phyloP scores from a whole-genome alignment of 1,140 invertebrate genomes.

The Sesamia nonagrioides region DNA sequence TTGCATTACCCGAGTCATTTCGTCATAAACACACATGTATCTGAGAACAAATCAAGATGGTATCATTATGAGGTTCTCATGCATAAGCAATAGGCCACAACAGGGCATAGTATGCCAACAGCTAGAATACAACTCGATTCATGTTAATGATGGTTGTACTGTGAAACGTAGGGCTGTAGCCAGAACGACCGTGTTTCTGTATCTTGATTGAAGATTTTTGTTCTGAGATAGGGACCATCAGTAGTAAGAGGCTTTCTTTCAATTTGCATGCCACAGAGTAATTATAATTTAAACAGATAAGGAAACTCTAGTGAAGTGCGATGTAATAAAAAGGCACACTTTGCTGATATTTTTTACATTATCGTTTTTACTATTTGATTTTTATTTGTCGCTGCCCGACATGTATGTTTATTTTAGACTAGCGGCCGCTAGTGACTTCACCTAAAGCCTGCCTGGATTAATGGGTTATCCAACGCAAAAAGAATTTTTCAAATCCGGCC shows the following conservation, averaged over 20 bases:
- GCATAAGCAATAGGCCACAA: slow-evolving; percentile 1
- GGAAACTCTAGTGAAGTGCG: too few relatives aligned
- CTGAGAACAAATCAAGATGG: slow-evolving; percentile 15
- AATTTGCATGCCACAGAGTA: too few relatives aligned
- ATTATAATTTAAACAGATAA: too few relatives aligned
- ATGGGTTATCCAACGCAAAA: too few relatives aligned
- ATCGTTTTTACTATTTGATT: too few relatives aligned
- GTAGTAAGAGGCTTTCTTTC: not conserved
- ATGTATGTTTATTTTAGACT: too few relatives aligned
- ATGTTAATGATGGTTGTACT: slow-evolving; percentile 3
- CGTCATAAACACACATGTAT: not conserved
- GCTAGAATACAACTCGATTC: slow-evolving; percentile 26
- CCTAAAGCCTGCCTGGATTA: too few relatives aligned
- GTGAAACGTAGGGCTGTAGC: not conserved
- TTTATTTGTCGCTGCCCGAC: too few relatives aligned
- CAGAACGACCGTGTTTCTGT: not conserved
- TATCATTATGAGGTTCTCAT: slow-evolving; percentile 17
- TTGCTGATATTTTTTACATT: too few relatives aligned
- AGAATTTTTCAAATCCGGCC: too few relatives aligned
- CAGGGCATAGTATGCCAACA: not conserved
- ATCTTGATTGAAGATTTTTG: not conserved
- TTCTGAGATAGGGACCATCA: not conserved
- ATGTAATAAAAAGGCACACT: too few relatives aligned
- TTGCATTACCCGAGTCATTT: not conserved
- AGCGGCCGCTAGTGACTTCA: too few relatives aligned